Conservation (phyloP, 1,140 invertebrate genomes). For the Bombus polaris region DNA sequence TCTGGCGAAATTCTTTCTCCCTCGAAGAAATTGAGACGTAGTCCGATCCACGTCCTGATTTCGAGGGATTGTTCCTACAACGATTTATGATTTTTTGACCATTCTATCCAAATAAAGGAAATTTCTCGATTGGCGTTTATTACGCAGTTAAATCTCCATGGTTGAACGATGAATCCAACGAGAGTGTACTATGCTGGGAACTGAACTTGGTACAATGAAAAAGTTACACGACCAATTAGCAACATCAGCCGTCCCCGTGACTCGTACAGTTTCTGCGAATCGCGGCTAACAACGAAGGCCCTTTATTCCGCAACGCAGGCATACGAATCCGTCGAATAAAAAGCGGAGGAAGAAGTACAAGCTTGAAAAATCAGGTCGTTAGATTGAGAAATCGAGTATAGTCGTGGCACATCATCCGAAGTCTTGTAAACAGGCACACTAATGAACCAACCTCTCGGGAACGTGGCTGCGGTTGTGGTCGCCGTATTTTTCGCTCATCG, state of each 20-base stretch:
- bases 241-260: too few relatives aligned
- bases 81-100: background rate
- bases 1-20: constrained; percentile 11
- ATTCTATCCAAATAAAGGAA: background rate
- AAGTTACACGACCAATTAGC: background rate
- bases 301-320: background rate
- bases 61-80: background rate
- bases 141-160: background rate
- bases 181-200: background rate
- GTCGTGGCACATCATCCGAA: constrained; percentile 15
- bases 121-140: background rate
- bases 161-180: background rate
- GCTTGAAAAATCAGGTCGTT: constrained; percentile 55
- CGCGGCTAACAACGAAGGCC: background rate
- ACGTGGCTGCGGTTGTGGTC: background rate
- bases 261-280: too few relatives aligned
- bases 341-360: background rate
- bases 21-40: constrained; percentile 9
- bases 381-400: constrained; percentile 58
- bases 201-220: background rate
- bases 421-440: constrained; percentile 57
- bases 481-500: constrained; percentile 50
- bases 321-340: background rate
- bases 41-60: background rate
- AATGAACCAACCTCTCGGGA: constrained; percentile 59